Conservation (phyloP, 2,797 vertebrate genomes). For the Schizopygopsis malacanthus region DNA sequence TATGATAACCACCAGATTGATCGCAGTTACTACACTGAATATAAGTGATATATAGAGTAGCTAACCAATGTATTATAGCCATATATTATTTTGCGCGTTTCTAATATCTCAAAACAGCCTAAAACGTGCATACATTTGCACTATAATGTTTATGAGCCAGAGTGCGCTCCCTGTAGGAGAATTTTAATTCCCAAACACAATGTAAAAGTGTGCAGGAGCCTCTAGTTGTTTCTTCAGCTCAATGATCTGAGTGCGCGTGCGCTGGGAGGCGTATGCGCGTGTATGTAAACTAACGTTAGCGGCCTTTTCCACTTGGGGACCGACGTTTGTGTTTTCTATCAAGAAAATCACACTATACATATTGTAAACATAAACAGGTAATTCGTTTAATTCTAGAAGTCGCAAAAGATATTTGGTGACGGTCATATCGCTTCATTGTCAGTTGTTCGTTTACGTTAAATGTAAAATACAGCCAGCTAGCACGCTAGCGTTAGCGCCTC, state of each 20-base stretch:
- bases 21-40: background rate
- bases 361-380: constrained; percentile 44
- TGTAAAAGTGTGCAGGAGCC: too few relatives aligned
- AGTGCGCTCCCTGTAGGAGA: background rate
- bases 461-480: constrained; percentile 2
- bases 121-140: background rate
- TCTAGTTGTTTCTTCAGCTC: background rate
- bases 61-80: background rate
- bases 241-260: background rate
- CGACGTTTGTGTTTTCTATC: background rate
- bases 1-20: background rate
- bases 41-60: background rate
- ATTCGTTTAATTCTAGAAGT: background rate
- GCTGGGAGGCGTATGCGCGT: constrained; percentile 9
- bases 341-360: background rate
- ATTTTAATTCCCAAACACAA: background rate
- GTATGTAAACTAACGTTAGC: constrained; percentile 12
- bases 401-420: too few relatives aligned
- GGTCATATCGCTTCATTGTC: background rate
- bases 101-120: background rate
- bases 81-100: background rate
- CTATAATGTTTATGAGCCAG: background rate
- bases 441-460: background rate
- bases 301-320: constrained; percentile 7
- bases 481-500: constrained; percentile 22